These are phyloP conservation scores for Coryphaenoides rupestris DNA, from an alignment of 2,113 vertebrate species.

Conservation along the genomic window DNA sequence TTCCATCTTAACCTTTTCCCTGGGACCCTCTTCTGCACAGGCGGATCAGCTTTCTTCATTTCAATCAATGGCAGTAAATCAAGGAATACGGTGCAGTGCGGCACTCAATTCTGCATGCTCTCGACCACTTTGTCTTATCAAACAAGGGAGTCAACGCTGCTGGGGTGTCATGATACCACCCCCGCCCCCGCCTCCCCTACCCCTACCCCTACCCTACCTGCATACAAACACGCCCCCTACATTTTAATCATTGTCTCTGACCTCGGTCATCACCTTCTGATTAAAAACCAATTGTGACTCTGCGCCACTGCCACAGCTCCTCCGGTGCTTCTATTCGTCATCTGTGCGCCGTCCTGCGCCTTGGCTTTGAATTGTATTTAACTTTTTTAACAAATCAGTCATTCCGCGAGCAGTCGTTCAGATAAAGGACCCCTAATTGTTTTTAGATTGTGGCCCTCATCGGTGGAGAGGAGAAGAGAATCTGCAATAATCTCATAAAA, in stretches of 20 bases:
- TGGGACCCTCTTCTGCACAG: constrained; percentile 44
- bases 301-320: constrained; percentile 11
- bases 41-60: constrained; percentile 62
- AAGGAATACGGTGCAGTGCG: constrained; percentile 54
- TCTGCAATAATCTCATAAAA: too few species aligned
- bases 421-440: constrained; percentile 13
- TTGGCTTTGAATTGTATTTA: constrained; percentile 28
- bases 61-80: constrained; percentile 68
- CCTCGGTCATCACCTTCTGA: constrained; percentile 65
- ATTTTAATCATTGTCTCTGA: constrained; percentile 63
- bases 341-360: neutral
- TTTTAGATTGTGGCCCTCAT: neutral
- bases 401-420: constrained; percentile 47
- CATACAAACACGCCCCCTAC: constrained; percentile 19
- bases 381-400: constrained; percentile 54
- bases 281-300: constrained; percentile 62
- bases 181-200: neutral
- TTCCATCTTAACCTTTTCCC: constrained; percentile 44
- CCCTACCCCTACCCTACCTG: neutral
- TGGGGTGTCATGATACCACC: constrained; percentile 22
- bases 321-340: constrained; percentile 32
- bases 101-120: constrained; percentile 50
- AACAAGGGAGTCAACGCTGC: constrained; percentile 35
- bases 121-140: constrained; percentile 59
- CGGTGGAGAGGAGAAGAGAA: neutral